Base-by-base conservation (phyloP, 2,888 invertebrate genomes). In the Cephalotes varians region DNA sequence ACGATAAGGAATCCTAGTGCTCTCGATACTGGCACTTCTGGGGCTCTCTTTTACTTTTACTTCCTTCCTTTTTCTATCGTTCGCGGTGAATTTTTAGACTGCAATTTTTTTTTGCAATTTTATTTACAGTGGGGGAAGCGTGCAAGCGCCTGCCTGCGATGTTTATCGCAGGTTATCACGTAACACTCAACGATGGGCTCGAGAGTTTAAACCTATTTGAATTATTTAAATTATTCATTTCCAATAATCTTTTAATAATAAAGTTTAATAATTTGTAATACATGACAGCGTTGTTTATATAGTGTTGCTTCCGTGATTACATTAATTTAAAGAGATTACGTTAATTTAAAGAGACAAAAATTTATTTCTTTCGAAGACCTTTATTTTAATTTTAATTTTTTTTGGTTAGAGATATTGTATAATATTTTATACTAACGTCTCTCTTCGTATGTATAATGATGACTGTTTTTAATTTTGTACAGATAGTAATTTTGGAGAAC, bases 1-100 rank as follows among this genome's bases (percentile, higher is more conserved):
- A 34, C 80, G 88, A 88, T 88, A 88, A 88, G 84, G 62, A 85
- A 79, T 83, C 84, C 62, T 81, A 72, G 67, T 87, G 84, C 73
- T 87, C 85, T 79, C 79, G 60, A 88, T 88, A 84, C 51, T 49
- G 73, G 56, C 56, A 51, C 62, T 37, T 81, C 69, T 83, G 54
- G 15, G 56, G 51, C 64, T 65, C 74, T 47, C 54, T 77, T 67
- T 40, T 81, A 64, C 64, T 18, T 74, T 77, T n/a, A n/a, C n/a
- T n/a, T 83, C 56, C 56, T 77, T 7, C 25, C 31, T n/a, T 21
- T 82, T 65, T 76, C 56, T 56, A 76, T 85, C 44, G 18, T 69
- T 56, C 34, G 44, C 31, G 34, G 9, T 12, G 12, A 62, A 4
- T 47, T 79, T 71, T 79, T 79, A 64, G 51, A 15, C 40, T 28